These are phyloP conservation scores for Folsomia candida DNA, from an alignment of 2,888 invertebrate species.

Conservation along the genomic window DNA sequence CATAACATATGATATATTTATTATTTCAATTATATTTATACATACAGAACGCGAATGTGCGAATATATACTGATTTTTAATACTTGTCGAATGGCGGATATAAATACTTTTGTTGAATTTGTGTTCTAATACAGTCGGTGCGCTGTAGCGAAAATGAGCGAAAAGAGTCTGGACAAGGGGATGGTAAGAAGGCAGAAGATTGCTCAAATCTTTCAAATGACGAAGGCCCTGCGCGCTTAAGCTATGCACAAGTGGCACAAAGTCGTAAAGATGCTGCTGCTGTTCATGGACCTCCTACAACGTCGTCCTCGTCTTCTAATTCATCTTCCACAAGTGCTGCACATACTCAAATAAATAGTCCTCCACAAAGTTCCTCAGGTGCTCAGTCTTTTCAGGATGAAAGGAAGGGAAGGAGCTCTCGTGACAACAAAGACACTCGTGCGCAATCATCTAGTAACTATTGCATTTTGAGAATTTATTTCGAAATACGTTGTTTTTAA, in stretches of 20 bases:
- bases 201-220: slow-evolving; percentile 47
- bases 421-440: slow-evolving; percentile 46
- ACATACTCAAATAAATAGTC: not conserved
- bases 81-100: not conserved
- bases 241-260: slow-evolving; percentile 68
- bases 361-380: slow-evolving; percentile 4
- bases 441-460: slow-evolving; percentile 43
- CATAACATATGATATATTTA: too few species aligned
- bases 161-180: slow-evolving; percentile 40
- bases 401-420: slow-evolving; percentile 35
- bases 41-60: too few species aligned
- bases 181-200: slow-evolving; percentile 44
- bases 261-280: slow-evolving; percentile 46
- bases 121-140: slow-evolving; percentile 27
- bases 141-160: slow-evolving; percentile 42
- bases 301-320: not conserved
- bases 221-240: slow-evolving; percentile 55
- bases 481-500: not conserved
- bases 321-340: not conserved
- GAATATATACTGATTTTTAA: too few species aligned
- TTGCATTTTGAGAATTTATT: too few species aligned
- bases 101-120: not conserved
- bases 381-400: slow-evolving; percentile 39
- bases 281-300: slow-evolving; percentile 12
- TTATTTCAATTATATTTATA: not conserved